These are phyloP conservation scores for Rhogogaster chlorosoma DNA, from an alignment of 2,888 invertebrate species.

Conservation along the genomic window DNA sequence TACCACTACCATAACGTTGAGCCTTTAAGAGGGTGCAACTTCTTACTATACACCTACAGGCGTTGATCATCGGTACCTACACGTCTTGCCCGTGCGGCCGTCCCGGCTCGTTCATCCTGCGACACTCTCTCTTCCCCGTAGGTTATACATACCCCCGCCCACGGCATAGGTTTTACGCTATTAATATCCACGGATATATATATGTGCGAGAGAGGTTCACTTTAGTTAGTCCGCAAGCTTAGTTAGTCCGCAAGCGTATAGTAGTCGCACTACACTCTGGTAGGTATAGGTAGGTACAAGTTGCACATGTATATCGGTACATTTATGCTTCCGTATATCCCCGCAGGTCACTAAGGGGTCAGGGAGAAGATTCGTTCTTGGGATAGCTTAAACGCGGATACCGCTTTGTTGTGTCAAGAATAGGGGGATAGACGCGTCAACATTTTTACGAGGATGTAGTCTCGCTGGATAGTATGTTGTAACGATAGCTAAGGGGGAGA, in stretches of 20 bases:
- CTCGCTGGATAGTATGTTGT: neutral
- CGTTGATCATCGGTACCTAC: neutral
- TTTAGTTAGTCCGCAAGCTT: constrained; percentile 15
- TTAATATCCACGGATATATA: neutral
- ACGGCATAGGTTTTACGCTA: constrained; percentile 42
- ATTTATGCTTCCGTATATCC: neutral
- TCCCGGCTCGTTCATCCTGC: neutral
- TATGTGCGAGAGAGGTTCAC: neutral
- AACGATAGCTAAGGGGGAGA: neutral
- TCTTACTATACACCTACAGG: neutral
- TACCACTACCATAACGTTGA: constrained; percentile 39
- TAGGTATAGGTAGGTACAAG: neutral
- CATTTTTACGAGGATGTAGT: constrained; percentile 51
- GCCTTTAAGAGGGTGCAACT: constrained; percentile 60
- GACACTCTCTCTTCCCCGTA: constrained; percentile 18
- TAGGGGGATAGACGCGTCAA: constrained; percentile 23
- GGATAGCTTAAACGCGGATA: neutral
- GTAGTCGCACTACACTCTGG: neutral
- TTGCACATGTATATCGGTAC: neutral
- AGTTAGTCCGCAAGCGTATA: neutral
- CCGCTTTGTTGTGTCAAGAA: constrained; percentile 32
- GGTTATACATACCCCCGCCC: constrained; percentile 36
- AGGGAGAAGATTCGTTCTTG: constrained; percentile 26
- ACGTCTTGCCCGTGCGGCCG: neutral
- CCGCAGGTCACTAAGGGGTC: neutral